These are phyloP conservation scores for Ormyrus labotus DNA, from an alignment of 2,888 invertebrate genomes.

Conservation along the genomic window DNA sequence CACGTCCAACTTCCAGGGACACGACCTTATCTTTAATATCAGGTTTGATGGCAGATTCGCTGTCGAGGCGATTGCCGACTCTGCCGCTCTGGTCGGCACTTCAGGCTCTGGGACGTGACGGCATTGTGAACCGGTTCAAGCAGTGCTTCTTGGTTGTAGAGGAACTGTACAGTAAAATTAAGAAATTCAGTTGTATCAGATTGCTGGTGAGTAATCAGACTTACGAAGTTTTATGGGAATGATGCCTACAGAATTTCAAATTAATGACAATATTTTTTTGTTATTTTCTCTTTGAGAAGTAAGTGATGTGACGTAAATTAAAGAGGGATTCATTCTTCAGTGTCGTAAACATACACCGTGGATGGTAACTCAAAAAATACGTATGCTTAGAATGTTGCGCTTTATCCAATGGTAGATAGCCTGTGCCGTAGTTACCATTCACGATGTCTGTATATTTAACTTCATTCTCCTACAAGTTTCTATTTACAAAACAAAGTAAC, in stretches of 20 bases:
- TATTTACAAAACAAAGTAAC: no score
- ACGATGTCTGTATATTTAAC: no score
- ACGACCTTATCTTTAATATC: constrained; percentile 70
- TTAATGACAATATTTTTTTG: not conserved
- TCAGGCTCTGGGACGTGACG: constrained; percentile 84
- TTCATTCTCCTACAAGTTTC: no score
- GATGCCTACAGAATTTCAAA: not conserved
- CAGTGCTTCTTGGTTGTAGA: constrained; percentile 86
- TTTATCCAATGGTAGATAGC: no score
- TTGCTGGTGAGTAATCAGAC: constrained; percentile 80
- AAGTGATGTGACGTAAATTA: no score
- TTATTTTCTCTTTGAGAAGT: no score
- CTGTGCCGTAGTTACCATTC: no score
- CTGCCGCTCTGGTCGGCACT: constrained; percentile 91
- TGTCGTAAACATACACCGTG: no score
- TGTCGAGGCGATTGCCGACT: constrained; percentile 82
- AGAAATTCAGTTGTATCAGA: constrained; percentile 82
- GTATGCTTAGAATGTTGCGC: no score
- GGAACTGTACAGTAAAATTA: constrained; percentile 79
- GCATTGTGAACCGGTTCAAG: constrained; percentile 83
- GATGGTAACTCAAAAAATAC: no score
- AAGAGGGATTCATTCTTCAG: no score
- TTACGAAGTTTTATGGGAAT: not conserved
- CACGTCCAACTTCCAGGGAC: constrained; percentile 71
- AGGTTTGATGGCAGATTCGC: constrained; percentile 76